phyloP scores from a whole-genome alignment of 1,140 invertebrate genomes.

The Penaeus vannamei region DNA sequence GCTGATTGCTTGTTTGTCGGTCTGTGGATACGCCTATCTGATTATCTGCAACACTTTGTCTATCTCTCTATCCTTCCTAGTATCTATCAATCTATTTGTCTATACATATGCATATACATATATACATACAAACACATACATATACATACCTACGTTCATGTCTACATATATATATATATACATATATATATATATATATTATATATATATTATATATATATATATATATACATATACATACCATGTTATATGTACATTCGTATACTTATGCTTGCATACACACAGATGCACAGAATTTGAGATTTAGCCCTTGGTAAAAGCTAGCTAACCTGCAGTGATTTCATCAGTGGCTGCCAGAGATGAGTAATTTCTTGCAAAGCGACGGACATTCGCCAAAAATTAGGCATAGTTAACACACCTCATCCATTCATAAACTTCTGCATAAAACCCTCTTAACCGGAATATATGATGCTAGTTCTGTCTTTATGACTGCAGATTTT shows the following conservation, averaged over 20 bases:
- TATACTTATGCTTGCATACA: not conserved
- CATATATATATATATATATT: not conserved
- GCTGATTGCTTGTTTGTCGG: not conserved
- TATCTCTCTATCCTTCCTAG: not conserved
- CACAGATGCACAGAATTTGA: not conserved
- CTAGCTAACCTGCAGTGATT: too few species aligned
- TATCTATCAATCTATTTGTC: not conserved
- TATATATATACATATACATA: not conserved
- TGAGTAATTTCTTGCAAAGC: too few species aligned
- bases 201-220: not conserved
- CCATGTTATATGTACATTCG: not conserved
- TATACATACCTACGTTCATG: not conserved
- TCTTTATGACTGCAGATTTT: too few species aligned
- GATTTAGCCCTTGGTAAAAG: too few species aligned
- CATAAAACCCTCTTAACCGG: too few species aligned
- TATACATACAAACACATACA: slow-evolving; percentile 7
- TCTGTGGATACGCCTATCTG: not conserved
- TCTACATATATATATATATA: slow-evolving; percentile 7
- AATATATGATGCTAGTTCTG: too few species aligned
- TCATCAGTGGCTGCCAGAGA: too few species aligned
- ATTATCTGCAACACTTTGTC: not conserved
- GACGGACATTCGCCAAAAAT: too few species aligned
- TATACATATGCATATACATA: not conserved
- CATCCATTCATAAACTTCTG: too few species aligned
- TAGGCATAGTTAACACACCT: too few species aligned